A percentile compares a stretch with the other conserved stretches of the same genome.
phyloP scores from a whole-genome alignment of 2,113 vertebrate genomes.

The Dissostichus mawsoni region DNA sequence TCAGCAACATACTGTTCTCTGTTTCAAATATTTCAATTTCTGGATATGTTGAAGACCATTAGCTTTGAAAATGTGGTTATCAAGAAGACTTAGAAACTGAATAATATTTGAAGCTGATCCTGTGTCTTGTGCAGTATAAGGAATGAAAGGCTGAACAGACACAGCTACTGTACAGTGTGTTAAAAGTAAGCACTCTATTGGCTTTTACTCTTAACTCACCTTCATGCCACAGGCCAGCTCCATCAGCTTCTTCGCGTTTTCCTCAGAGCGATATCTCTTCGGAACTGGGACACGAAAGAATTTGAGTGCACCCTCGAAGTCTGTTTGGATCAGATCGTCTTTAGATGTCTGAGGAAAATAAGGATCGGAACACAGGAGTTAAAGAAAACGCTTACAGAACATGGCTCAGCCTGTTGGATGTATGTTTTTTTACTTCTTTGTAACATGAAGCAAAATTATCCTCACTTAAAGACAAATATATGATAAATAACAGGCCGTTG shows the following conservation, averaged over 20 bases:
- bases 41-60: background rate
- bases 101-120: background rate
- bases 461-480: background rate
- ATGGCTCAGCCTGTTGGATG: background rate
- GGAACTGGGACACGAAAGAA: constrained; percentile 98
- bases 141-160: background rate
- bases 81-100: background rate
- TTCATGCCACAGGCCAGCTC: constrained; percentile 98
- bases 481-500: background rate
- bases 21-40: background rate
- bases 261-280: constrained; percentile 97
- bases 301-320: constrained; percentile 98
- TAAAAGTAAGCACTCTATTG: background rate
- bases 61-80: background rate
- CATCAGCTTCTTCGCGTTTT: constrained; percentile 99
- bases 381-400: background rate
- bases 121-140: background rate
- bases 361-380: background rate
- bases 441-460: background rate
- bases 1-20: background rate
- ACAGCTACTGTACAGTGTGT: no score
- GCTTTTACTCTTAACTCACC: constrained; percentile 80
- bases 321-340: constrained; percentile 94
- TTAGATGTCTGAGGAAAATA: constrained; percentile 89
- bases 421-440: background rate